These are phyloP conservation scores for Aelia acuminata DNA, from an alignment of 2,888 invertebrate species.

Conservation along the genomic window DNA sequence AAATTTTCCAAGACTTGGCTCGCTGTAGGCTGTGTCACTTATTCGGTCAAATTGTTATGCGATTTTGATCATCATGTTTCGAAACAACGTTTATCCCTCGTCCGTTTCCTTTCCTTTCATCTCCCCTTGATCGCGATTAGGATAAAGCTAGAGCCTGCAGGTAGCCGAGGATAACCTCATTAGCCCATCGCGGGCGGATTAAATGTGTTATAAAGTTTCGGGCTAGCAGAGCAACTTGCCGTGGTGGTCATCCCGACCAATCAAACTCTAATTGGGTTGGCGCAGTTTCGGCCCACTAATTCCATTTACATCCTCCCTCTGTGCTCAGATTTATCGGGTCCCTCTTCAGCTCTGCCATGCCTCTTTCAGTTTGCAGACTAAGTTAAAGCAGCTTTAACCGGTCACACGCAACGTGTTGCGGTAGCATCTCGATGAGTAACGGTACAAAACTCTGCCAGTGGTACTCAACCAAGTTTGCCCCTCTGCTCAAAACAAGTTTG, in stretches of 20 bases:
- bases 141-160: neutral
- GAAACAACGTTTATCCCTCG: neutral
- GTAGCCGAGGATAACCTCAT: neutral
- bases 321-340: slow-evolving; percentile 23
- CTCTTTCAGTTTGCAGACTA: slow-evolving; percentile 15
- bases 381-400: neutral
- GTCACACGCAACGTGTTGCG: slow-evolving; percentile 2
- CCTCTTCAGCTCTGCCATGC: neutral
- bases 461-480: neutral
- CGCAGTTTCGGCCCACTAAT: slow-evolving; percentile 51
- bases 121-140: too few relatives aligned
- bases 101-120: neutral
- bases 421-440: neutral
- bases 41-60: too few relatives aligned
- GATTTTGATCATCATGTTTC: too few relatives aligned
- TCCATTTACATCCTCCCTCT: slow-evolving; percentile 52
- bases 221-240: neutral
- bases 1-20: too few relatives aligned
- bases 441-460: neutral
- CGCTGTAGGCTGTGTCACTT: too few relatives aligned
- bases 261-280: slow-evolving; percentile 59
- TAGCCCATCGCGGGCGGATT: slow-evolving; percentile 46
- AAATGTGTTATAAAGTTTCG: slow-evolving; percentile 54
- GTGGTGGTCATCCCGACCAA: slow-evolving; percentile 54
- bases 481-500: neutral